phyloP scores from a whole-genome alignment of 2,113 vertebrate species.

The Hypomesus transpacificus region DNA sequence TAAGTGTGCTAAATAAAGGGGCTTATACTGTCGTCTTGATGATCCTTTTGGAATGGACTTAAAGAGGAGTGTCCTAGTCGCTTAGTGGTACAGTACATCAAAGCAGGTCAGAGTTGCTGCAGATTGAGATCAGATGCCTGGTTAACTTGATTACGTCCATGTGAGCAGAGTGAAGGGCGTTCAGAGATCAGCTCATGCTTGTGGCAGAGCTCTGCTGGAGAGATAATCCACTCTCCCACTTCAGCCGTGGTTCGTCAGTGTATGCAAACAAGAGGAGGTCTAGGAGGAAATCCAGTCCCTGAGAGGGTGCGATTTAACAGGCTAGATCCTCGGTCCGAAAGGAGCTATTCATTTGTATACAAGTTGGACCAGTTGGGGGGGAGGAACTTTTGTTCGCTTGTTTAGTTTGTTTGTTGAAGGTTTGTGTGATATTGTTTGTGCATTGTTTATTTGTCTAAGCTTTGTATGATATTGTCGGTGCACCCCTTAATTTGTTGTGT shows the following conservation, averaged over 20 bases:
- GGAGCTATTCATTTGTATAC: no score
- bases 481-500: no score
- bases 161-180: neutral
- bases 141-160: slow-evolving; percentile 33
- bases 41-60: neutral
- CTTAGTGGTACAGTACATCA: neutral
- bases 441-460: no score
- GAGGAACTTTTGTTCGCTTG: slow-evolving; percentile 11
- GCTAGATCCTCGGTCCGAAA: neutral
- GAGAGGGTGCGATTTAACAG: slow-evolving; percentile 15
- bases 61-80: neutral
- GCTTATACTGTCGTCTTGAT: no score
- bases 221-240: slow-evolving; percentile 16
- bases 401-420: neutral
- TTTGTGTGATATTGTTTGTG: neutral
- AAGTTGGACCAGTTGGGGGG: no score
- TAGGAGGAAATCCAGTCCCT: slow-evolving; percentile 8
- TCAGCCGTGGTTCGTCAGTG: neutral
- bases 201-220: neutral
- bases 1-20: no score
- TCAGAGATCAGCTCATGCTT: neutral
- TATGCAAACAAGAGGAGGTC: slow-evolving; percentile 29
- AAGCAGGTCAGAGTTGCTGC: slow-evolving; percentile 12
- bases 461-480: no score
- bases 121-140: slow-evolving; percentile 31